Conservation (phyloP, 2,888 invertebrate species). For the Glaucopsyche alexis region DNA sequence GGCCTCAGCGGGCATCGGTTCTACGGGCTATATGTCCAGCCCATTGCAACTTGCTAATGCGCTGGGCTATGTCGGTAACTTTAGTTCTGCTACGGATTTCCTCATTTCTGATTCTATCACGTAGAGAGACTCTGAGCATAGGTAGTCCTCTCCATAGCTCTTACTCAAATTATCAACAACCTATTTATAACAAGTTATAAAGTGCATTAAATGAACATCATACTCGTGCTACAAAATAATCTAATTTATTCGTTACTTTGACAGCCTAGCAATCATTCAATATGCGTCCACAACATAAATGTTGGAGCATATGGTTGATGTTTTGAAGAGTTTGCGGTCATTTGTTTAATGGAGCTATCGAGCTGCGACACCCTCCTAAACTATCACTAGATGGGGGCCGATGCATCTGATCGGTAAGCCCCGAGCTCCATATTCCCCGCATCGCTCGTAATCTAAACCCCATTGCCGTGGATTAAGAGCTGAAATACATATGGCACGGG, state of each 20-base stretch:
- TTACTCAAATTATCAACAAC: too few relatives aligned
- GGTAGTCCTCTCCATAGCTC: too few relatives aligned
- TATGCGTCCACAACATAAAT: neutral
- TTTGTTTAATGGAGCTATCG: constrained; percentile 30
- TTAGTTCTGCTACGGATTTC: too few relatives aligned
- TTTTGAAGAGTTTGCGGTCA: constrained; percentile 9
- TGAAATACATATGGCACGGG: constrained; percentile 24
- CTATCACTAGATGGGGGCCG: constrained; percentile 48
- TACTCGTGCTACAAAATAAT: neutral
- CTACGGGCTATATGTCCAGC: too few relatives aligned
- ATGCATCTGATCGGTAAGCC: constrained; percentile 63
- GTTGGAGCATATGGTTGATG: constrained; percentile 20
- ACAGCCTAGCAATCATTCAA: neutral
- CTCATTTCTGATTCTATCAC: too few relatives aligned
- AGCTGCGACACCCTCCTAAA: constrained; percentile 30
- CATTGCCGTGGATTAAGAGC: constrained; percentile 26
- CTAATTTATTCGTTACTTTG: neutral
- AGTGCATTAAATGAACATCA: too few relatives aligned
- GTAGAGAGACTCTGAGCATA: too few relatives aligned
- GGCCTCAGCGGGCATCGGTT: too few relatives aligned
- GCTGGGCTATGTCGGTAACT: too few relatives aligned
- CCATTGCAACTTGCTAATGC: too few relatives aligned
- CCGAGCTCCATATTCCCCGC: constrained; percentile 61
- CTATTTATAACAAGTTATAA: too few relatives aligned
- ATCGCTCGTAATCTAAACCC: constrained; percentile 50